A percentile compares a stretch with the other conserved stretches of the same genome.
phyloP scores from a whole-genome alignment of 2,797 vertebrate species.

The Brotula barbata region DNA sequence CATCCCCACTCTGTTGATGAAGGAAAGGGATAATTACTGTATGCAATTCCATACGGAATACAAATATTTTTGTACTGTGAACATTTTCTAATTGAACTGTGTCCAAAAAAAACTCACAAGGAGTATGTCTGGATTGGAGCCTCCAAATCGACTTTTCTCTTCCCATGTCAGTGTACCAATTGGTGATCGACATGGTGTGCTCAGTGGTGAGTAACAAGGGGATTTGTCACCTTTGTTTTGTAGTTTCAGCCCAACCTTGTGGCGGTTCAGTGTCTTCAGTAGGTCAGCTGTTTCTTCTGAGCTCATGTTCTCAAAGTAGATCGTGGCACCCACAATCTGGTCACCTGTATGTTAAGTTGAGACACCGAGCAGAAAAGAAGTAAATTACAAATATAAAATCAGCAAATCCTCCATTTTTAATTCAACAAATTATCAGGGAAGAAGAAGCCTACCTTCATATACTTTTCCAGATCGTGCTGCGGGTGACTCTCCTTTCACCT shows the following conservation, averaged over 20 bases:
- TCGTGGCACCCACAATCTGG: conserved; percentile 93
- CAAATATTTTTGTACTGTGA: conserved; percentile 6
- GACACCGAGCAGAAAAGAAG: conserved; percentile 16
- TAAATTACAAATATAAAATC: conserved; percentile 3
- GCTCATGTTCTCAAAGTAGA: conserved; percentile 94
- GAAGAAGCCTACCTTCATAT: conserved; percentile 82
- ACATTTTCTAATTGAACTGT: too few species aligned
- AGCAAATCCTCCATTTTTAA: conserved; percentile 4
- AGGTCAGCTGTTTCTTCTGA: conserved; percentile 89
- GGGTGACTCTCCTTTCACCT: conserved; percentile 88
- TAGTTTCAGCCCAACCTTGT: conserved; percentile 92
- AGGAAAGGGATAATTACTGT: conserved; percentile 8
- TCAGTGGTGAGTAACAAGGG: conserved; percentile 81
- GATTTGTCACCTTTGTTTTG: conserved; percentile 90
- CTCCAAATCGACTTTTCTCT: conserved; percentile 73
- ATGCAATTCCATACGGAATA: conserved; percentile 9
- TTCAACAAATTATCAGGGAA: not conserved
- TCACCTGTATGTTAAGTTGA: conserved; percentile 79
- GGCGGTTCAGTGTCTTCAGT: conserved; percentile 87
- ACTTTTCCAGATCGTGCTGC: conserved; percentile 88
- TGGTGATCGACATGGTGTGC: conserved; percentile 82
- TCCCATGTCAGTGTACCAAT: conserved; percentile 81
- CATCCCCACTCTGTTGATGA: conserved; percentile 87
- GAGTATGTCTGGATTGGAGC: conserved; percentile 85
- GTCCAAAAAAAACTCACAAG: conserved; percentile 80